A percentile compares a stretch with the other conserved stretches of the same genome.
These are phyloP conservation scores for Turritopsis dohrnii DNA, from an alignment of 30 jellyfish, hydroid and myxozoan species.

Conservation along the genomic window DNA sequence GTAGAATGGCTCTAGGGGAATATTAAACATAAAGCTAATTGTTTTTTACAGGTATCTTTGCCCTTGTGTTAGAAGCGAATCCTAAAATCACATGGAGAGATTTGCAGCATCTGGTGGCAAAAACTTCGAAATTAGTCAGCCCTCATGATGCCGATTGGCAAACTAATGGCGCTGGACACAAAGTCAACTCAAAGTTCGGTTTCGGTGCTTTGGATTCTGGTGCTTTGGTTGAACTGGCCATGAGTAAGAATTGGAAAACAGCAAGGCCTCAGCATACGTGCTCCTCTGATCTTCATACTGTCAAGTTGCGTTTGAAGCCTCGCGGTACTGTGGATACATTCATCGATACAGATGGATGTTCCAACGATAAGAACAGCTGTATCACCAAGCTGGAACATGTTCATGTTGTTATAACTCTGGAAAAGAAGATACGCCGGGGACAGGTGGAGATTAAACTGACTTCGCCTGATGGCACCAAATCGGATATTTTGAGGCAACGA, in stretches of 20 bases:
- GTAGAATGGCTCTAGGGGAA: too few species aligned
- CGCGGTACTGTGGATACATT: constrained; percentile 40
- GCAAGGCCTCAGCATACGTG: constrained; percentile 80
- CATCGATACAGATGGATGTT: constrained; percentile 72
- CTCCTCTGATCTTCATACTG: constrained; percentile 44
- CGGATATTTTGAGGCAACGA: constrained; percentile 62
- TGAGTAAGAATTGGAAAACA: constrained; percentile 71
- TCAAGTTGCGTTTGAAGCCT: constrained; percentile 22
- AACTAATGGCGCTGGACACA: constrained; percentile 81
- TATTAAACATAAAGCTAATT: neutral
- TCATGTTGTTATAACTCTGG: constrained; percentile 63
- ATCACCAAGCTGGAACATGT: constrained; percentile 88
- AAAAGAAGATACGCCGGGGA: constrained; percentile 69
- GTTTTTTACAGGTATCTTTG: constrained; percentile 68
- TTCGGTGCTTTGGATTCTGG: constrained; percentile 92
- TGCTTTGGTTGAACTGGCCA: constrained; percentile 68
- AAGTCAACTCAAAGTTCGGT: constrained; percentile 83
- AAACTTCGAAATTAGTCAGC: constrained; percentile 66
- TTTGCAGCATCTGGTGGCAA: constrained; percentile 81
- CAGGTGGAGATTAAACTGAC: constrained; percentile 54
- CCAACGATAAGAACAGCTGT: constrained; percentile 54
- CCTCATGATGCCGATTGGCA: constrained; percentile 85
- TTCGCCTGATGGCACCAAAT: constrained; percentile 80
- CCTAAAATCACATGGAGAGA: constrained; percentile 90
- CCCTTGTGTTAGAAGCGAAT: constrained; percentile 91